Percentiles rank a stretch among this genome's conserved stretches.
Conservation (phyloP, 2,113 vertebrate genomes). For the Riparia riparia region DNA sequence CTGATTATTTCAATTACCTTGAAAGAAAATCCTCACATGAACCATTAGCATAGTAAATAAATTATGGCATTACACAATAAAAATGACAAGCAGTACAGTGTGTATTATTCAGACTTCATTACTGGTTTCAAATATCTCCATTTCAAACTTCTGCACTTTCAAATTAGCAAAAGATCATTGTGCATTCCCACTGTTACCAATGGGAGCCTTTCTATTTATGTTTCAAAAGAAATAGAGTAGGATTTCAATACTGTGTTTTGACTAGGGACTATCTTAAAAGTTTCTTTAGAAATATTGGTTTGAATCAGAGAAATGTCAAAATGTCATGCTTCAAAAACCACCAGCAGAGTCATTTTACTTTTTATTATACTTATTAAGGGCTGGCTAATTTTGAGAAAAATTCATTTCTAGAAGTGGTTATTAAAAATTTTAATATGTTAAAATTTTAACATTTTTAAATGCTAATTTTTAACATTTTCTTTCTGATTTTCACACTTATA, state of each 20-base stretch:
- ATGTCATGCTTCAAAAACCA: not conserved
- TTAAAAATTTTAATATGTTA: not conserved
- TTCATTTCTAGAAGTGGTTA: not conserved
- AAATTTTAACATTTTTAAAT: no score
- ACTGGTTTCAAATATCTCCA: not conserved
- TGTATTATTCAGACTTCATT: not conserved
- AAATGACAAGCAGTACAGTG: not conserved
- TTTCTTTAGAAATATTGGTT: not conserved
- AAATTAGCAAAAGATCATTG: not conserved
- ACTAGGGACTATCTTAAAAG: not conserved
- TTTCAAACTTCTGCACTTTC: not conserved
- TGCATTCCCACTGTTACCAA: not conserved
- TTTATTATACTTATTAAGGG: not conserved
- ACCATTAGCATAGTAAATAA: not conserved
- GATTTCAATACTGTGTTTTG: slow-evolving; percentile 1
- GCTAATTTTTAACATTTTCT: not conserved
- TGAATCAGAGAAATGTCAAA: slow-evolving; percentile 8
- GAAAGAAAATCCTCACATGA: not conserved
- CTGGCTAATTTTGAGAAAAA: not conserved
- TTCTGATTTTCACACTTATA: not conserved
- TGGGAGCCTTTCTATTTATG: slow-evolving; percentile 16
- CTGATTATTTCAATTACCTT: slow-evolving; percentile 15
- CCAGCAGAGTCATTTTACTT: not conserved
- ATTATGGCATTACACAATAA: not conserved
- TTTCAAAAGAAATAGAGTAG: not conserved